Base-by-base conservation (phyloP, 2,797 vertebrate genomes). In the Limnodromus scolopaceus region DNA sequence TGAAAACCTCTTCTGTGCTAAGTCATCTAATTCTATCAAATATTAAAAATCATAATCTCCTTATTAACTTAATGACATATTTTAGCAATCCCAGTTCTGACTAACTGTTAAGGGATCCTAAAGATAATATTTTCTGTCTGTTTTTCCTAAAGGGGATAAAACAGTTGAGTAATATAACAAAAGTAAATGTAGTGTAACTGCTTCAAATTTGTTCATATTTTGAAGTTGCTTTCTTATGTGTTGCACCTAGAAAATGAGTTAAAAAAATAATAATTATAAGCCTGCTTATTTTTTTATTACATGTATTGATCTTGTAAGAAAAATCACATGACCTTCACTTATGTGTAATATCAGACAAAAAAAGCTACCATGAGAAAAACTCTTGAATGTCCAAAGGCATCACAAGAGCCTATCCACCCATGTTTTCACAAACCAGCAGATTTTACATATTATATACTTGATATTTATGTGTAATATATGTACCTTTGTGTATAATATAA, bases 221-320 rank as follows among this genome's bases (percentile, higher is more conserved):
- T 36, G 12, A 70, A 75, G 9, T 41, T 38, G 81, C 5, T 58
- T 38, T 10, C 22, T 81, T 45, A 30, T n/a, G 18, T 18, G 2
- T 20, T 41, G 2, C 9, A 63, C 4, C 3, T 60, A 10, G 18
- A 7, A 64, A 64, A 87, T 43, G 5, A 32, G 4, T 36, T 41
- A 16, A 30, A 55, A 74, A 84, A 46, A 19, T 13, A 30, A 1
- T 8, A 61, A 13, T 6, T 11, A 7, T 8, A 69, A 69, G 2
- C 1, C 13, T 79, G 6, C 13, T 28, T 4, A 0, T 11, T 4
- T 45, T 57, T 41, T 57, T 6, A 38, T 2, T 28, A n/a, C 63
- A 58, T 32, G 14, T 45, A 38, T 9, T 60, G 11, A 2, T 11
- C 13, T 82, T 61, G 60, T 55, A 53, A 53, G n/a, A 58, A 77